Evolutionary conservation across 2,113 vertebrate species (phyloP).

Genomic region (Hippocampus guttulatus): DNA sequence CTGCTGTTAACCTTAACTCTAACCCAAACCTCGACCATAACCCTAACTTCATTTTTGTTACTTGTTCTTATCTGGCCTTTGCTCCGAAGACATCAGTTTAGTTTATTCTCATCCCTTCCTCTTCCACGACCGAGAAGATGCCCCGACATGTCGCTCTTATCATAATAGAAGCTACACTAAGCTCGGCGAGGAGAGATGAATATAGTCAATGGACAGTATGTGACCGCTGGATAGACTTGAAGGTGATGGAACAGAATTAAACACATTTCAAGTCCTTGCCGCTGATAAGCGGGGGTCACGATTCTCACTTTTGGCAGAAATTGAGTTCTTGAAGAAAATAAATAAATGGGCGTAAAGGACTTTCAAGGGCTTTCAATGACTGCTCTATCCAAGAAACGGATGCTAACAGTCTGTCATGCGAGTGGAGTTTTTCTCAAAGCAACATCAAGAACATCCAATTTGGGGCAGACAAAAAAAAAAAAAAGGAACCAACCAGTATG

Average conservation of each 20-base stretch:
- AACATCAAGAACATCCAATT: not conserved
- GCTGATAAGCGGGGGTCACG: slow-evolving; percentile 59
- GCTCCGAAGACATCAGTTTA: not conserved
- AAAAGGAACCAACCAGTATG: not conserved
- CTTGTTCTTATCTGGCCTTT: not conserved
- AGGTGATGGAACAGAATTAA: slow-evolving; percentile 45
- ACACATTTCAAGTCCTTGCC: slow-evolving; percentile 37
- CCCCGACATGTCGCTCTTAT: slow-evolving; percentile 47
- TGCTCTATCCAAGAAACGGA: not conserved
- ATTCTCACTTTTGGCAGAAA: slow-evolving; percentile 35
- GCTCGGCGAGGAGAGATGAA: slow-evolving; percentile 37
- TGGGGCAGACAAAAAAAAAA: not conserved
- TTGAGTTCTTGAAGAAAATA: slow-evolving; percentile 21
- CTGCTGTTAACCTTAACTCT: too few species aligned
- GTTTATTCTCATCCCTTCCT: slow-evolving; percentile 25
- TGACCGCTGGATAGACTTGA: slow-evolving; percentile 33
- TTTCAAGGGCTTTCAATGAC: slow-evolving; percentile 39
- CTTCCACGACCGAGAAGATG: slow-evolving; percentile 25
- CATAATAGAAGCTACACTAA: slow-evolving; percentile 35
- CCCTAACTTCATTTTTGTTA: not conserved
- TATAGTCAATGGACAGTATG: slow-evolving; percentile 32
- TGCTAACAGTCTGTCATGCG: not conserved
- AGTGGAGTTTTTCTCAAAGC: slow-evolving; percentile 18
- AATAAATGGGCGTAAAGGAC: slow-evolving; percentile 16
- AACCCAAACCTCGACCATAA: too few species aligned